Conservation (phyloP, 2,797 vertebrate species). For the Peromyscus melanophrys region DNA sequence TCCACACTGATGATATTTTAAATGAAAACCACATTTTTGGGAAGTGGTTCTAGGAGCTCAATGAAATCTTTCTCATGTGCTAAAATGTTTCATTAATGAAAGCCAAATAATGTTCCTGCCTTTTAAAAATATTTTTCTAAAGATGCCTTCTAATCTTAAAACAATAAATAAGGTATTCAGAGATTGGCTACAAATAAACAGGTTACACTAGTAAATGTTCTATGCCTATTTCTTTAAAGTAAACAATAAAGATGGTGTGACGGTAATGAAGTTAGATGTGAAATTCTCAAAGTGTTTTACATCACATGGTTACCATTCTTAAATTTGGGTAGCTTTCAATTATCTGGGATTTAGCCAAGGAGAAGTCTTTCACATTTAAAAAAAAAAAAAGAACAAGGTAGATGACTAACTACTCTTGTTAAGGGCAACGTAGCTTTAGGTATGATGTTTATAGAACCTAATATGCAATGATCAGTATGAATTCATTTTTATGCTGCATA, state of each 20-base stretch:
- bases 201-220: neutral
- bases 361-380: neutral
- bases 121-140: slow-evolving; percentile 73
- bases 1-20: slow-evolving; percentile 71
- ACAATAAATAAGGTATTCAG: slow-evolving; percentile 41
- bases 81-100: slow-evolving; percentile 71
- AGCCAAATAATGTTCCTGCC: slow-evolving; percentile 72
- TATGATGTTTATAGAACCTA: neutral
- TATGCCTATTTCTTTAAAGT: slow-evolving; percentile 58
- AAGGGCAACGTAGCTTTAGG: slow-evolving; percentile 1
- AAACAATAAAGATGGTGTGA: neutral
- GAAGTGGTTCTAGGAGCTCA: slow-evolving; percentile 62
- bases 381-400: too few relatives aligned
- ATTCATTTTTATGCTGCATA: slow-evolving; percentile 78
- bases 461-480: slow-evolving; percentile 7
- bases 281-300: slow-evolving; percentile 51
- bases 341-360: slow-evolving; percentile 31
- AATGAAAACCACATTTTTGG: slow-evolving; percentile 77
- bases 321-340: slow-evolving; percentile 17
- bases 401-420: neutral
- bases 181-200: slow-evolving; percentile 54
- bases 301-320: slow-evolving; percentile 36
- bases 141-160: slow-evolving; percentile 52
- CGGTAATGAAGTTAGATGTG: neutral
- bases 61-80: slow-evolving; percentile 75